These are phyloP conservation scores for Ectobius pallidus DNA, from an alignment of 2,888 invertebrate genomes.

Conservation along the genomic window DNA sequence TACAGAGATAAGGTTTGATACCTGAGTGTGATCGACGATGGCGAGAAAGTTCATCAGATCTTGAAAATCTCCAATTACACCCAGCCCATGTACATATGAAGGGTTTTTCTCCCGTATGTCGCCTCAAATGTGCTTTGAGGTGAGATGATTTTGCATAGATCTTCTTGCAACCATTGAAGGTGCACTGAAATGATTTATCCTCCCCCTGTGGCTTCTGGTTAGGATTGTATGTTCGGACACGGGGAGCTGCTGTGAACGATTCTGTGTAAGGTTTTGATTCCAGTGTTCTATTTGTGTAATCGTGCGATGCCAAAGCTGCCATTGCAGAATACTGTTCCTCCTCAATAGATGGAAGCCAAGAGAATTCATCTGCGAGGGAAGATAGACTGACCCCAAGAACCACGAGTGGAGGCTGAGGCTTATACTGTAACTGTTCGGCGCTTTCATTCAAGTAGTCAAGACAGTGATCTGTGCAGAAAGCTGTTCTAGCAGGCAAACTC, in stretches of 20 bases:
- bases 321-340: neutral
- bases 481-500: constrained; percentile 60
- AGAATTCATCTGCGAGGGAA: constrained; percentile 46
- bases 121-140: constrained; percentile 83
- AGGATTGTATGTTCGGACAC: too few species aligned
- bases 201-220: constrained; percentile 49
- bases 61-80: constrained; percentile 91
- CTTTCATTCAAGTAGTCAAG: constrained; percentile 59
- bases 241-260: too few species aligned
- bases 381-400: constrained; percentile 55
- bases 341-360: neutral
- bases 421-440: constrained; percentile 52
- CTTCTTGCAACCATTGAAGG: constrained; percentile 75
- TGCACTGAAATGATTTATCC: constrained; percentile 69
- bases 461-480: constrained; percentile 62
- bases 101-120: constrained; percentile 69
- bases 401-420: constrained; percentile 53
- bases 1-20: constrained; percentile 90
- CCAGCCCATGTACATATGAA: constrained; percentile 65
- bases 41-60: constrained; percentile 92
- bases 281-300: constrained; percentile 40
- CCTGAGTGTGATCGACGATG: constrained; percentile 96
- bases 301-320: constrained; percentile 40
- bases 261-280: too few species aligned
- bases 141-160: constrained; percentile 90